Conservation (phyloP, 1,140 invertebrate genomes). For the Drosophila chauvacae region DNA sequence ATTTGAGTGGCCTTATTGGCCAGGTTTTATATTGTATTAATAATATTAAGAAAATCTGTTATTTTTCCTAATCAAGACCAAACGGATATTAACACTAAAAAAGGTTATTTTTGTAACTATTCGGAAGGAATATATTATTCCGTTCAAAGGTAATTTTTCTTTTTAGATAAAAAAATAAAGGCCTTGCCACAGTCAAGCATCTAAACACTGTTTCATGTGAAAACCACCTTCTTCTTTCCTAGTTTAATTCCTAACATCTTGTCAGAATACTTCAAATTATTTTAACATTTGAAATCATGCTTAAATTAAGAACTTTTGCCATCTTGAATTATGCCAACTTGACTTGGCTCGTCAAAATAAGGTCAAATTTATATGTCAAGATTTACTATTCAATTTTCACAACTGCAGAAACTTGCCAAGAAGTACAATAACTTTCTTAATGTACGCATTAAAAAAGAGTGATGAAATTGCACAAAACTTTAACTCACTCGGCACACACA, state of each 20-base stretch:
- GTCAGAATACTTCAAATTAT: not conserved
- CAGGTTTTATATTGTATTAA: not conserved
- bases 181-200: not conserved
- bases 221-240: not conserved
- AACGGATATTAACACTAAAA: not conserved
- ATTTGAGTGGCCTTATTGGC: not conserved
- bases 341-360: not conserved
- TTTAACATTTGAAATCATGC: not conserved
- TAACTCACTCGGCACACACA: constrained; percentile 16
- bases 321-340: not conserved
- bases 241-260: not conserved
- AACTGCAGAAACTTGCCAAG: constrained; percentile 19
- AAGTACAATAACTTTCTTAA: constrained; percentile 47
- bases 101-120: too few relatives aligned
- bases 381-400: constrained; percentile 53
- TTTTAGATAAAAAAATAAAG: not conserved
- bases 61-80: not conserved
- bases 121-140: too few relatives aligned
- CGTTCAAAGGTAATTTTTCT: too few relatives aligned
- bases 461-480: constrained; percentile 59
- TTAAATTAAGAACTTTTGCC: not conserved
- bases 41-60: not conserved
- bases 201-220: too few relatives aligned
- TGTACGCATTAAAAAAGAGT: constrained; percentile 50
- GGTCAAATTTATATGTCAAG: constrained; percentile 15